Percentiles rank a stretch among this genome's conserved stretches.
phyloP scores from a whole-genome alignment of 2,113 vertebrate genomes.

The Okapia johnstoni region DNA sequence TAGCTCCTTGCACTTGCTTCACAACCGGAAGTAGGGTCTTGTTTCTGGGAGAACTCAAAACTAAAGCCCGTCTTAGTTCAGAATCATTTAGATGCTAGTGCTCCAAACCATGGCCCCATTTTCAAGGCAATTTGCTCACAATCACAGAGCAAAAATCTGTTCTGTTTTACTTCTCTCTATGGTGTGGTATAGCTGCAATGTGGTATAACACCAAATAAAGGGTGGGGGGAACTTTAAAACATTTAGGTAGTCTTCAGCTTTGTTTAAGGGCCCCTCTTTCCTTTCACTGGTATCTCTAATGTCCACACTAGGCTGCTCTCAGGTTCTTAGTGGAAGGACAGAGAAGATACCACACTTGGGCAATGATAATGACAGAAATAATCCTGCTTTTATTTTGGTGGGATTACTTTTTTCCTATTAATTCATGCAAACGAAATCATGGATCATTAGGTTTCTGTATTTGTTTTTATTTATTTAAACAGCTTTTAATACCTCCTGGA shows the following conservation, averaged over 20 bases:
- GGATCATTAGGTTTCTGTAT: slow-evolving; percentile 1
- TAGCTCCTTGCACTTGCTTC: background rate
- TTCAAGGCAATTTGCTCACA: background rate
- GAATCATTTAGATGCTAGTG: background rate
- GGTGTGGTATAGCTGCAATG: too few relatives aligned
- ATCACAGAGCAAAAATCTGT: background rate
- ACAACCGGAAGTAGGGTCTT: background rate
- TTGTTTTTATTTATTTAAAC: slow-evolving; percentile 58
- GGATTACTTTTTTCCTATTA: background rate
- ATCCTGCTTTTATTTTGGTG: background rate
- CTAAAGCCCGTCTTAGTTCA: background rate
- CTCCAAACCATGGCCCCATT: background rate
- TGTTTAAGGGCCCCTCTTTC: background rate
- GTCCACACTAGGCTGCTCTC: background rate
- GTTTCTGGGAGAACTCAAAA: background rate
- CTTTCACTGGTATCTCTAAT: background rate
- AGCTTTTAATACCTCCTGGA: background rate
- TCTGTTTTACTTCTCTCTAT: background rate
- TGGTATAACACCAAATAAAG: background rate
- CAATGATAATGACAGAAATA: background rate
- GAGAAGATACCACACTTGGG: background rate
- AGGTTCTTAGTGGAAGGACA: background rate
- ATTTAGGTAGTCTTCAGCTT: background rate
- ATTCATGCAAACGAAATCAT: slow-evolving; percentile 35
- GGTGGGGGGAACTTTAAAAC: background rate